Evolutionary conservation across 2,888 invertebrate genomes (phyloP).

Genomic region (Anarsia innoxiella): DNA sequence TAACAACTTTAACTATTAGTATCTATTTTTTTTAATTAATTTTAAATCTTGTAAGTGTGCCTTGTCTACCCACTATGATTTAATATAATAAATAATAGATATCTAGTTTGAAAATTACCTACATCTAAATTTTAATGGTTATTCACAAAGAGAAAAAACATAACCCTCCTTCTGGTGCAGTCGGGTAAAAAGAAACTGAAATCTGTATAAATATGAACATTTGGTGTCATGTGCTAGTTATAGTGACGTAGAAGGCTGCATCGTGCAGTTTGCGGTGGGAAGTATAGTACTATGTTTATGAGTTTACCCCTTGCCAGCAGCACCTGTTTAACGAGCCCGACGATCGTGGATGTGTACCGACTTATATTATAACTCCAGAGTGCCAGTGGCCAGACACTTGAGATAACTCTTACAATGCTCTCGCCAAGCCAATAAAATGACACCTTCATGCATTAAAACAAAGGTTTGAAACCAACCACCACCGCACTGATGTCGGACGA

Average conservation of each 20-base stretch:
- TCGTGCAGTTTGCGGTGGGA: constrained; percentile 12
- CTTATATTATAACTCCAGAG: constrained; percentile 50
- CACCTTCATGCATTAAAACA: constrained; percentile 52
- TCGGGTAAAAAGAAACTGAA: too few species aligned
- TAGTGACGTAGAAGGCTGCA: constrained; percentile 5
- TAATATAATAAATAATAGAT: too few species aligned
- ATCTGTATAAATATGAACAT: neutral
- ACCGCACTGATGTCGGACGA: constrained; percentile 28
- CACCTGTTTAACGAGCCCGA: constrained; percentile 50
- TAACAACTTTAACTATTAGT: too few species aligned
- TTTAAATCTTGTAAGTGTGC: too few species aligned
- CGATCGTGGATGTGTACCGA: constrained; percentile 48
- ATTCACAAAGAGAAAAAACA: neutral
- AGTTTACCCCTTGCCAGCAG: constrained; percentile 39
- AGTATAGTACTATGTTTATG: constrained; percentile 46
- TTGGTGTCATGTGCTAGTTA: constrained; percentile 2
- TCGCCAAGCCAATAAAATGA: constrained; percentile 43
- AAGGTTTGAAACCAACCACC: constrained; percentile 13
- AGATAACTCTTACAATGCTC: constrained; percentile 9
- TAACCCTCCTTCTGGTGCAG: too few species aligned
- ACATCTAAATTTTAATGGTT: too few species aligned
- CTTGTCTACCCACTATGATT: too few species aligned
- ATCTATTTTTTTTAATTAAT: too few species aligned
- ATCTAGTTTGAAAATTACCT: too few species aligned
- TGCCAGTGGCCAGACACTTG: constrained; percentile 33